Evolutionary conservation across 2,113 vertebrate species (phyloP), one percentile per base, ranked within the genome.

Genomic region (Vireo altiloquus): DNA sequence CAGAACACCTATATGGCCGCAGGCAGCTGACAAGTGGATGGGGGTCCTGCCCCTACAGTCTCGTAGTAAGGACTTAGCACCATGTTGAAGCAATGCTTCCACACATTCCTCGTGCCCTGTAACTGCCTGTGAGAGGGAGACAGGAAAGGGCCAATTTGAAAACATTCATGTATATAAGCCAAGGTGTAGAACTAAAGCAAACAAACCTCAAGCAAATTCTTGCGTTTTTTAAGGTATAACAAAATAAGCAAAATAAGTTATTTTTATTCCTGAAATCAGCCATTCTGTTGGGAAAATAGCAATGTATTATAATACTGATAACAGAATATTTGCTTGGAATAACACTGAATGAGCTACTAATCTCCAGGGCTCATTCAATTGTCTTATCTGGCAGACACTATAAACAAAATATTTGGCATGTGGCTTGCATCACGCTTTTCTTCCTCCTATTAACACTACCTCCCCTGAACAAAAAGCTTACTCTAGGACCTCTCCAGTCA

Each of bases 61-160:
- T 81, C 98, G 98, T 69, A 99, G 94, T 65, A 98, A 97, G 89
- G 99, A 98, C 97, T 98, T 99, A 97, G 99, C 99, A 92, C 98
- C 98, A 94, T 99, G 99, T 82, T 99, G 99, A 85, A 99, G 98
- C 95, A 99, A 97, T 3, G 99, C 99, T 97, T 99, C 99, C 94
- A 99, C 99, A 94, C 99, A 99, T 84, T 99, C 99, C 92, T 99
- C 99, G 1, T 99, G 99, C 46, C 99, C 99, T 1, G 99, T 99
- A 87, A 99, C 99, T 70, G 99, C 99, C 99, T 99, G 96, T 4
- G 71, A 96, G 65, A 94, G 77, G 88, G 39, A 95, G 20, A 76
- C 10, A 76, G 18, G 13, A 84, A 74, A 86, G 1, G 50, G 40
- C 12, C 39, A 19, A 7, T 40, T 53, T 27, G 57, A n/a, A 81